phyloP scores from a whole-genome alignment of 2,797 vertebrate species.

The Notolepis coatsorum region DNA sequence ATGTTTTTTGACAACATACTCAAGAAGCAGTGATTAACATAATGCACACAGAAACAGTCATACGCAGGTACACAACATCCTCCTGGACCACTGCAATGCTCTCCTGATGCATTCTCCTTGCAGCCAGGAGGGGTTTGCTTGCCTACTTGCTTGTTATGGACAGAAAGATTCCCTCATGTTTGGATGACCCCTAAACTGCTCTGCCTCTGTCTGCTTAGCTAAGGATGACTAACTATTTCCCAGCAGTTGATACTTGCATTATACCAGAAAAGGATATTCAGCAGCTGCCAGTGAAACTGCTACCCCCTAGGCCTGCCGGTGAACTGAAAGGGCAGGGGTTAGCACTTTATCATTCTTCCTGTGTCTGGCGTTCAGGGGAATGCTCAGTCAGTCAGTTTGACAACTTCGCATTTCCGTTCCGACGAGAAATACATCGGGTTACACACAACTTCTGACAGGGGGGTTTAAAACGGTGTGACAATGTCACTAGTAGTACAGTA shows the following conservation, averaged over 20 bases:
- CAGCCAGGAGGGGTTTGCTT: slow-evolving; percentile 16
- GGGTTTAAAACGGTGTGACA: too few species aligned
- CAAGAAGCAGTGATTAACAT: slow-evolving; percentile 24
- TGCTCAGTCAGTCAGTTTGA: too few species aligned
- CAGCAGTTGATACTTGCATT: slow-evolving; percentile 23
- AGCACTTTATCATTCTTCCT: slow-evolving; percentile 46
- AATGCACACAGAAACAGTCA: neutral
- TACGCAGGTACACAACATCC: slow-evolving; percentile 23
- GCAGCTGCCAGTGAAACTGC: neutral
- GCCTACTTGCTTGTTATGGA: slow-evolving; percentile 21
- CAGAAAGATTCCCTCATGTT: slow-evolving; percentile 33
- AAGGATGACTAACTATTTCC: slow-evolving; percentile 54
- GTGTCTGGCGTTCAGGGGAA: slow-evolving; percentile 13
- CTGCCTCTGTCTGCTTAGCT: slow-evolving; percentile 39
- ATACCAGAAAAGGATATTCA: slow-evolving; percentile 2
- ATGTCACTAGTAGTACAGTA: too few species aligned
- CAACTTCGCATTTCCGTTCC: too few species aligned
- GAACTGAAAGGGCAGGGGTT: slow-evolving; percentile 16
- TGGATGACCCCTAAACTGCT: slow-evolving; percentile 37
- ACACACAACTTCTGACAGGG: too few species aligned
- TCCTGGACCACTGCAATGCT: slow-evolving; percentile 12
- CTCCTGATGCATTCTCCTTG: neutral
- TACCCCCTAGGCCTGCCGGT: slow-evolving; percentile 9
- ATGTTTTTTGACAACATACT: slow-evolving; percentile 7
- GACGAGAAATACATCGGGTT: too few species aligned